Evolutionary conservation across 2,113 vertebrate species (phyloP).

Genomic region (Phalacrocorax carbo): DNA sequence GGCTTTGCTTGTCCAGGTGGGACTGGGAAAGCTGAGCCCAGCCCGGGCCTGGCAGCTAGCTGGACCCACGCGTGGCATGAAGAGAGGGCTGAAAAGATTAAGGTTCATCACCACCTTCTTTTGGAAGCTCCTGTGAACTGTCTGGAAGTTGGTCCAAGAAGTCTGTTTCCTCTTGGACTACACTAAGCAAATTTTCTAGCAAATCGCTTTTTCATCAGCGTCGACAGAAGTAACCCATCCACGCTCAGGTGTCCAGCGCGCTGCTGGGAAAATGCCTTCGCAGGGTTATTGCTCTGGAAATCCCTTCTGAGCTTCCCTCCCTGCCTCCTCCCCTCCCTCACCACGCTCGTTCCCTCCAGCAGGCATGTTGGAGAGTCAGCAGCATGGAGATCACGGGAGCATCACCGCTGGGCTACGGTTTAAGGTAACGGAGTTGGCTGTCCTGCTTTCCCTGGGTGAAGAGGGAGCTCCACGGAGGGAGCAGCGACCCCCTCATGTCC

Average conservation of each 20-base stretch:
- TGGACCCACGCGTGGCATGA: accelerated
- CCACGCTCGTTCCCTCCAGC: no score
- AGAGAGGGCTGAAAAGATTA: not conserved
- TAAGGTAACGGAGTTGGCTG: not conserved
- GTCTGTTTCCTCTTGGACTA: not conserved
- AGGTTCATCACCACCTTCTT: not conserved
- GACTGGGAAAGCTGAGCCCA: not conserved
- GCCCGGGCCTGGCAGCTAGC: not conserved
- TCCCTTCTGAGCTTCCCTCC: not conserved
- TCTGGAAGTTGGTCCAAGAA: not conserved
- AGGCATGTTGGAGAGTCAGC: no score
- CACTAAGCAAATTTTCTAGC: not conserved
- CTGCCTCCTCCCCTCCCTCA: no score
- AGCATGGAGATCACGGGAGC: accelerated
- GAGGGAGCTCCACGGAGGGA: not conserved
- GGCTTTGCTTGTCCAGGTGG: not conserved
- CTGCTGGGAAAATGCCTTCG: not conserved
- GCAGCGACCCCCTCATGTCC: not conserved
- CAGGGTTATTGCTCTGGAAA: not conserved
- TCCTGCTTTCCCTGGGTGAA: not conserved
- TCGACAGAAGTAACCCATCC: not conserved
- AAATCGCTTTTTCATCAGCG: not conserved
- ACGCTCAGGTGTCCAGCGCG: not conserved
- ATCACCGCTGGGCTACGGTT: accelerated
- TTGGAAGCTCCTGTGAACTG: not conserved